Conservation (phyloP, 2,888 invertebrate genomes). For the Reticulitermes lucifugus region DNA sequence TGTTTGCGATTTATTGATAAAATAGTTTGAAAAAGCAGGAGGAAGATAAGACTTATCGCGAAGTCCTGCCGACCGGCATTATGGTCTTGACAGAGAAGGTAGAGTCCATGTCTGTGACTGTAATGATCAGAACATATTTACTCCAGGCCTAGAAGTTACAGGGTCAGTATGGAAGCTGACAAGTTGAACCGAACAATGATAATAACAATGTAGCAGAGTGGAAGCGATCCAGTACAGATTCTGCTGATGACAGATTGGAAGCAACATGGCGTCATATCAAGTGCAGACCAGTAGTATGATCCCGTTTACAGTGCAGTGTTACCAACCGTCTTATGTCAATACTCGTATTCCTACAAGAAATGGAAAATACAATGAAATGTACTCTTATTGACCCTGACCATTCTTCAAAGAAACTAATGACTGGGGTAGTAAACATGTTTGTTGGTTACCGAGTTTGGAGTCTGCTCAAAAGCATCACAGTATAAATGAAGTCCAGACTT, state of each 20-base stretch:
- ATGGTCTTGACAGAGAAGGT: no score
- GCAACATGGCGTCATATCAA: not conserved
- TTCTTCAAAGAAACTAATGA: no score
- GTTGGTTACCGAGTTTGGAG: no score
- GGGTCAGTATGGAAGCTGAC: not conserved
- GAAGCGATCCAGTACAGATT: not conserved
- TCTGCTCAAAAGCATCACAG: no score
- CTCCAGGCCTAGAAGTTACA: not conserved
- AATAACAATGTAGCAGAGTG: not conserved
- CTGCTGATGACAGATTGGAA: slow-evolving; percentile 8
- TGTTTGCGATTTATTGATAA: no score
- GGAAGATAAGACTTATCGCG: no score
- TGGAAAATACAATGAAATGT: not conserved
- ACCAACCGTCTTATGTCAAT: not conserved
- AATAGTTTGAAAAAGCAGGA: no score
- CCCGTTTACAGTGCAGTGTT: not conserved
- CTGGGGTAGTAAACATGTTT: no score
- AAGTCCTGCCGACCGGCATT: no score
- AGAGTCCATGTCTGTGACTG: not conserved
- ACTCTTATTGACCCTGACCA: no score
- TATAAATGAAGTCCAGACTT: no score
- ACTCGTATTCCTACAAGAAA: not conserved
- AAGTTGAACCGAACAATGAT: not conserved
- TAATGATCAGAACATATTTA: not conserved
- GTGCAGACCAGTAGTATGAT: not conserved